phyloP scores from a whole-genome alignment of 1,140 invertebrate genomes.

The Bombus pyrosoma region DNA sequence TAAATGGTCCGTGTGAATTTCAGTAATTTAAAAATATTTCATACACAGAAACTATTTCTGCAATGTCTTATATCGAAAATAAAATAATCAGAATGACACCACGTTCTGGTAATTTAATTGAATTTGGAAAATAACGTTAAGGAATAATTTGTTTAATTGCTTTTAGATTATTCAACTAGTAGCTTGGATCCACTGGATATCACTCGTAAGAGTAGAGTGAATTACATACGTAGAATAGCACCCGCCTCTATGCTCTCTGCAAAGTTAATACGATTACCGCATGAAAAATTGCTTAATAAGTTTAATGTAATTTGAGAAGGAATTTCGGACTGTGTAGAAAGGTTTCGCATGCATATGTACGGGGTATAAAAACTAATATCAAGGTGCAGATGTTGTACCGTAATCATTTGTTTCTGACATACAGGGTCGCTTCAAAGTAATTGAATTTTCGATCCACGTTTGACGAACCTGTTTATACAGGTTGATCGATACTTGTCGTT shows the following conservation, averaged over 20 bases:
- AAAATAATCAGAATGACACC: no score
- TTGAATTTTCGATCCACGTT: not conserved
- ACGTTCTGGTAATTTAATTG: no score
- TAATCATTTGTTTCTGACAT: no score
- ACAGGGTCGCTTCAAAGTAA: not conserved
- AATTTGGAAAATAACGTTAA: no score
- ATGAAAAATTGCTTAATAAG: not conserved
- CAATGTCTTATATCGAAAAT: not conserved
- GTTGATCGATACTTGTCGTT: no score
- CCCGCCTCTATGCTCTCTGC: not conserved
- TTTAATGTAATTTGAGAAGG: not conserved
- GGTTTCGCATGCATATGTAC: no score
- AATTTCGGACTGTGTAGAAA: not conserved
- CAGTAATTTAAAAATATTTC: no score
- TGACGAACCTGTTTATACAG: not conserved
- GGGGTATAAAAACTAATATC: no score
- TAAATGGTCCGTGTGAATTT: no score
- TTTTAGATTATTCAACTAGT: not conserved
- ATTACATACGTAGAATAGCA: not conserved
- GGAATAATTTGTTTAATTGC: not conserved
- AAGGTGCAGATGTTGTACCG: no score
- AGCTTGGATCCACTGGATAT: not conserved
- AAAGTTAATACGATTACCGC: not conserved
- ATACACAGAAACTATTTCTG: no score
- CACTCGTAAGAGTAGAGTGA: not conserved